phyloP scores from a whole-genome alignment of 2,888 invertebrate genomes.

The Poecilobothrus nobilitatus region DNA sequence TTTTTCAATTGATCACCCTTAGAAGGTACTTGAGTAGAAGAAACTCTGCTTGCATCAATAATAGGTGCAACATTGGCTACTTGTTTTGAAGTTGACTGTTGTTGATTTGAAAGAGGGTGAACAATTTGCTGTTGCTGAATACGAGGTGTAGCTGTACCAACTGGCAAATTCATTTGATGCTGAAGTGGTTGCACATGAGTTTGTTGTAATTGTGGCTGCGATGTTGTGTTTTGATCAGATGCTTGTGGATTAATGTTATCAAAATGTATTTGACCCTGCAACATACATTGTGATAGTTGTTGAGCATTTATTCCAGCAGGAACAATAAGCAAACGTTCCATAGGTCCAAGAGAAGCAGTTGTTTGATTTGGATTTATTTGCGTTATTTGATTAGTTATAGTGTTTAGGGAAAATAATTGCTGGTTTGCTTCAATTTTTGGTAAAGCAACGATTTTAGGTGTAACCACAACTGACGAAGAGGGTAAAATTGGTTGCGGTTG shows the following conservation, averaged over 20 bases:
- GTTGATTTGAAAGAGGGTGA: slow-evolving; percentile 30
- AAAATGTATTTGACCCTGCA: slow-evolving; percentile 43
- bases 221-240: slow-evolving; percentile 27
- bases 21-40: background rate
- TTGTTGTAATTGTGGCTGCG: slow-evolving; percentile 22
- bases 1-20: background rate
- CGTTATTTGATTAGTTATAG: slow-evolving; percentile 44
- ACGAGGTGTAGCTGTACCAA: slow-evolving; percentile 21
- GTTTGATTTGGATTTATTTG: slow-evolving; percentile 42
- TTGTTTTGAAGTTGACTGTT: slow-evolving; percentile 33
- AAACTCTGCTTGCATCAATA: slow-evolving; percentile 42
- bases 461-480: slow-evolving; percentile 21
- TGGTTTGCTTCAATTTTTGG: slow-evolving; percentile 42
- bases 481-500: slow-evolving; percentile 25
- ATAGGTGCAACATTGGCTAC: slow-evolving; percentile 43
- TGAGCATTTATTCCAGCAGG: slow-evolving; percentile 44
- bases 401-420: slow-evolving; percentile 42
- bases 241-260: slow-evolving; percentile 38
- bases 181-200: slow-evolving; percentile 13
- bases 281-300: slow-evolving; percentile 41
- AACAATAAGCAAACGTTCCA: slow-evolving; percentile 41
- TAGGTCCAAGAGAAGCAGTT: slow-evolving; percentile 41
- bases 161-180: background rate
- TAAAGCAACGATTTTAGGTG: slow-evolving; percentile 36
- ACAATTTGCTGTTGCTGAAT: slow-evolving; percentile 41